Percentiles rank a stretch among this genome's conserved stretches.
Conservation (phyloP, 2,113 vertebrate genomes). For the Spheniscus mendiculus region DNA sequence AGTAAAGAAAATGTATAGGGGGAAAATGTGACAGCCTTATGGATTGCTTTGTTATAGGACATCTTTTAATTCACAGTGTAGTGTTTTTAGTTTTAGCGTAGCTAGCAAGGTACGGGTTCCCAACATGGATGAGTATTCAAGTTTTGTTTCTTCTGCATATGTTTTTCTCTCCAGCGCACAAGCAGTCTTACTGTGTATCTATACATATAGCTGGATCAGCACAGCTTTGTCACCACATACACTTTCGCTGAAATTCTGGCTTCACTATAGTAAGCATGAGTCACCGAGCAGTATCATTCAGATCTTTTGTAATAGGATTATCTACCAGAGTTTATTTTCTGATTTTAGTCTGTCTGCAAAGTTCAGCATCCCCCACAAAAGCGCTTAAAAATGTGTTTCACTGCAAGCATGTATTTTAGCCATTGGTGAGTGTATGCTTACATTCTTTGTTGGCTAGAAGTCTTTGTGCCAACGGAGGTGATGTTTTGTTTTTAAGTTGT, state of each 20-base stretch:
- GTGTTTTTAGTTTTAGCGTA: neutral
- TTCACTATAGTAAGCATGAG: neutral
- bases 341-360: neutral
- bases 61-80: neutral
- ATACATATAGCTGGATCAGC: neutral
- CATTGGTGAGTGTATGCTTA: neutral
- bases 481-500: neutral
- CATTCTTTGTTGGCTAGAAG: neutral
- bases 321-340: neutral
- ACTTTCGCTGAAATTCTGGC: neutral
- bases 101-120: neutral
- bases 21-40: neutral
- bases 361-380: neutral
- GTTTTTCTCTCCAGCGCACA: neutral
- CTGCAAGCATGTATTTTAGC: neutral
- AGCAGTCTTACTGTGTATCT: neutral
- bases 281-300: neutral
- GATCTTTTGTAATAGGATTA: neutral
- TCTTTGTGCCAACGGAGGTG: neutral
- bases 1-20: neutral
- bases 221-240: neutral
- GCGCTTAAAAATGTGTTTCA: neutral
- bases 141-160: rapidly evolving
- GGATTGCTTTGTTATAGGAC: neutral
- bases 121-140: rapidly evolving